These are phyloP conservation scores for Anthophora plumipes DNA, from an alignment of 2,888 invertebrate genomes.

Conservation along the genomic window DNA sequence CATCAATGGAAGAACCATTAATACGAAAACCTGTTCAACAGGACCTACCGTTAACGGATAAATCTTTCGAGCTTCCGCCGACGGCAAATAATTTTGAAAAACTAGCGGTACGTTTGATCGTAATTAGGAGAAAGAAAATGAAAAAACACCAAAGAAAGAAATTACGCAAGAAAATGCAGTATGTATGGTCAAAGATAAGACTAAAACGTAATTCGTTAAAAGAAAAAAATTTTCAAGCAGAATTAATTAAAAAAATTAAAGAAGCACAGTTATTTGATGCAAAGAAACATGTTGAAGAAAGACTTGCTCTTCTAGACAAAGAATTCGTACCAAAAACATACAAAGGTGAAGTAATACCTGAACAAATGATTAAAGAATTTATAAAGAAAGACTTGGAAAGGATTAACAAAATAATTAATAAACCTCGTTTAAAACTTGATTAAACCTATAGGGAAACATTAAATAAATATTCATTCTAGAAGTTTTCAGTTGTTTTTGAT, in stretches of 20 bases:
- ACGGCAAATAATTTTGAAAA: constrained; percentile 85
- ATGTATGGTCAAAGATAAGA: constrained; percentile 89
- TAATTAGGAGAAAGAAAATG: constrained; percentile 93
- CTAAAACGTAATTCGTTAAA: constrained; percentile 90
- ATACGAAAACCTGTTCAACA: constrained; percentile 67
- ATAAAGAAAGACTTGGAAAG: constrained; percentile 84
- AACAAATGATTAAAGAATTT: constrained; percentile 89
- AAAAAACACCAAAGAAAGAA: constrained; percentile 94
- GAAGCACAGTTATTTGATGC: constrained; percentile 92
- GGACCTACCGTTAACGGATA: constrained; percentile 84
- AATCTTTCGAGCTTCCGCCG: constrained; percentile 85
- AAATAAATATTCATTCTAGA: constrained; percentile 9
- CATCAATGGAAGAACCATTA: constrained; percentile 76
- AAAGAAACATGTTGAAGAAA: constrained; percentile 89
- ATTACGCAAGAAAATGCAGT: constrained; percentile 91
- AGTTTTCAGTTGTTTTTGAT: background rate
- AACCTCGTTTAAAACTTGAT: constrained; percentile 60
- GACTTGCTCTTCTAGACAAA: constrained; percentile 87
- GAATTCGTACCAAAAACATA: constrained; percentile 86
- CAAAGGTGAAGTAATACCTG: constrained; percentile 88
- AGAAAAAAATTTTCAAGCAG: constrained; percentile 92
- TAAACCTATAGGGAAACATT: constrained; percentile 14
- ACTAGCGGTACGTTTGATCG: constrained; percentile 90
- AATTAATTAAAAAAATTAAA: constrained; percentile 89
- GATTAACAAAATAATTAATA: constrained; percentile 60